These are phyloP conservation scores for Esox masquinongy DNA, from an alignment of 2,797 vertebrate species.

Conservation along the genomic window DNA sequence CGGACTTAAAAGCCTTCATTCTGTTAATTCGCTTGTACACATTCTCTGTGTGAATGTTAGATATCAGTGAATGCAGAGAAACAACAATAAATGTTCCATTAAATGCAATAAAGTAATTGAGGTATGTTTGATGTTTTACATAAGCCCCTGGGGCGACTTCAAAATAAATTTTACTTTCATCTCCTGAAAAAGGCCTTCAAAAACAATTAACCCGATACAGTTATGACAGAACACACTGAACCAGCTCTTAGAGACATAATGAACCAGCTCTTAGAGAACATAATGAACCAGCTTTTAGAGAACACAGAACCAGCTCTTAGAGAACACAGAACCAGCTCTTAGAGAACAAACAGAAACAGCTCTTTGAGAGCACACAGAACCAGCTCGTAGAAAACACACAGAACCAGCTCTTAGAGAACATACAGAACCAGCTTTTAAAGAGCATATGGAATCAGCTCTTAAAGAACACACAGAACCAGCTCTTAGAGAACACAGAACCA, in stretches of 20 bases:
- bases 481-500: not conserved
- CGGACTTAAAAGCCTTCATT: constrained; percentile 7
- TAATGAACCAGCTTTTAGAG: constrained; percentile 2
- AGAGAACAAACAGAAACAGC: constrained; percentile 48
- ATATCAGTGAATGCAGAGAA: constrained; percentile 39
- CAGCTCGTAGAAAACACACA: not conserved
- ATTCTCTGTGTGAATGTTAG: constrained; percentile 18
- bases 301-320: not conserved
- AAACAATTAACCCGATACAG: constrained; percentile 52
- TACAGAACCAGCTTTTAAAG: constrained; percentile 32
- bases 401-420: constrained; percentile 27
- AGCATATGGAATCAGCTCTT: constrained; percentile 33
- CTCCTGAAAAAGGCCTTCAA: constrained; percentile 45
- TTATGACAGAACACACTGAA: constrained; percentile 21
- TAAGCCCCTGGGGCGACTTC: constrained; percentile 50
- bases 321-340: constrained; percentile 26
- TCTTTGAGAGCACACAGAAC: not conserved
- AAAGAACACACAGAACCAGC: not conserved
- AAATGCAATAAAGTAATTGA: constrained; percentile 59
- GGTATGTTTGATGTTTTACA: constrained; percentile 65
- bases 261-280: not conserved
- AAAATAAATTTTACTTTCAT: constrained; percentile 57
- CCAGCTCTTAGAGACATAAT: not conserved
- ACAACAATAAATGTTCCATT: constrained; percentile 60
- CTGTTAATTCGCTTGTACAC: constrained; percentile 33